Evolutionary conservation across 2,888 invertebrate species (phyloP), one percentile per base, ranked within the genome.

Genomic region (Euclidia mi): DNA sequence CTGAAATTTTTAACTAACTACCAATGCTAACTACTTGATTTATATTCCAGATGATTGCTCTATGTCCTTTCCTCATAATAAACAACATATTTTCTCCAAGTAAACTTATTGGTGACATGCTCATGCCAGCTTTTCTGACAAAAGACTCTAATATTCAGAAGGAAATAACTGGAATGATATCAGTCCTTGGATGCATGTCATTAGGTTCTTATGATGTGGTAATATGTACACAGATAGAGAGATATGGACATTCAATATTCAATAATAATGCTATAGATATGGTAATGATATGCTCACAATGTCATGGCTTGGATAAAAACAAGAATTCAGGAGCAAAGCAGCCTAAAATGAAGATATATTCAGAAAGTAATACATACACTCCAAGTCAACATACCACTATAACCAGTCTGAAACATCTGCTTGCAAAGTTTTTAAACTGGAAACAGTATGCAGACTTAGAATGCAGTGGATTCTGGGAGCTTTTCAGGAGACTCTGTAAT

Each of bases 31-130:
- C 18, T 7, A 40, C 20, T 18, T 40, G 40, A 38, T 43, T 68
- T 61, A 57, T 72, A 31, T 93, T 92, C 50, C 85, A 95, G 95
- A 68, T 94, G 10, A 75, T 92, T 40, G 57, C 78, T 29, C 47
- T 92, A 28, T 85, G 86, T 58, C 90, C 92, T 20, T 76, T 93
- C 14, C 51, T 94, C 7, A 58, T 93, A 17, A 38, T 88, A 32
- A 91, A 82, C 55, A 90, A 90, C 75, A 76, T 83, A 3, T 75
- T 79, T 32, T 85, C 91, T 25, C 79, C 88, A 34, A 90, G 92
- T 60, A 93, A 90, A 74, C 63, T 94, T 6, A 89, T 94, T 35
- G 89, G 88, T 15, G 92, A 94, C 25, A 76, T 93, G 44, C 69
- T 94, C 7, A 87, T 94, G 79, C 92, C 94, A 53, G 89, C 88